Base-by-base conservation (phyloP, 2,113 vertebrate species). In the Lepisosteus osseus region DNA sequence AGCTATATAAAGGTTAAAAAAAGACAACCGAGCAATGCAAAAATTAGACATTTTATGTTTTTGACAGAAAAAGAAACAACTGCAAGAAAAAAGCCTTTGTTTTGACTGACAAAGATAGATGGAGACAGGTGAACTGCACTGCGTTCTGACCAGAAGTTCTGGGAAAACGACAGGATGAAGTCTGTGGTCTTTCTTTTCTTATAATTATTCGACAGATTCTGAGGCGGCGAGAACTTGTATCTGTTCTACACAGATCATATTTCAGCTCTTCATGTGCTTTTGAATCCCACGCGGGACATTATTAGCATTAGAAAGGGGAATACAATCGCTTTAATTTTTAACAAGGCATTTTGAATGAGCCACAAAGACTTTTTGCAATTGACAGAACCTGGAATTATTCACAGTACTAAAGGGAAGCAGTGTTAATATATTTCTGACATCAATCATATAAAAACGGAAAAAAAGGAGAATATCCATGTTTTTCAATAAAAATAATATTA, bases 261-360 rank as follows among this genome's bases (percentile, higher is more conserved):
- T 84, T 88, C 86, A 86, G 84, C 84, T 81, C 84, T 84, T 89
- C 80, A 89, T 87, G 84, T 90, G 84, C 89, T 90, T 90, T 69
- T 88, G 80, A 69, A 80, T 82, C 83, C 87, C 90, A 87, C 76
- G 84, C 80, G 91, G 89, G 89, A 91, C 71, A 75, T 74, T 77
- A 91, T 91, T 92, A 88, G 87, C 89, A 92, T 90, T 76, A 90
- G 73, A 78, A 86, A 85, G 81, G 72, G 64, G 74, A 79, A 81
- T 76, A 79, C 75, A 89, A 83, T 85, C 82, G 80, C 88, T 91
- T 92, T 88, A 88, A 91, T 91, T 92, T 91, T 92, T 92, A 91
- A 91, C 89, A 90, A 91, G 89, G 87, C 83, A 86, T 89, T 87
- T 77, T 84, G 85, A 90, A 86, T 78, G 80, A 86, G 86, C 84